Evolutionary conservation across 2,113 vertebrate genomes (phyloP).

Genomic region (Setophaga coronata): DNA sequence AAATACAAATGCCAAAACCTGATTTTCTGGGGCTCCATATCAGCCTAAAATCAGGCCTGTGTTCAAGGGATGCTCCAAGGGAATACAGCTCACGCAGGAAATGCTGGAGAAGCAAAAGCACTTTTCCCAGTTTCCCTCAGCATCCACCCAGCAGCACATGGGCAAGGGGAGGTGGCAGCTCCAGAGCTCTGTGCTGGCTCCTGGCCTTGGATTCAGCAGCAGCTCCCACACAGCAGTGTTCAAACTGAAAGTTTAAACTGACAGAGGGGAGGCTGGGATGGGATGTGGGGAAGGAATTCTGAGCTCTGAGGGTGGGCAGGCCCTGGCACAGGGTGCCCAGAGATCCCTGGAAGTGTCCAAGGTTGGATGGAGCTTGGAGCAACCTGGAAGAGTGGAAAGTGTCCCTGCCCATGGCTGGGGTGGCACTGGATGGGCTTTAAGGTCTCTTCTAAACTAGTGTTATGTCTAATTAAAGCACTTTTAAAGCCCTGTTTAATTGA

Average conservation of each 20-base stretch:
- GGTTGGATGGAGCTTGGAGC: neutral
- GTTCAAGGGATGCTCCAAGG: neutral
- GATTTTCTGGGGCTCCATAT: neutral
- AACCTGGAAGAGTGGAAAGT: fast-evolving
- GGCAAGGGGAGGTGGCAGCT: neutral
- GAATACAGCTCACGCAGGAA: neutral
- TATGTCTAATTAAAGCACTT: neutral
- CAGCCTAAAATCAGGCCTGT: neutral
- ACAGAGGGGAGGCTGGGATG: neutral
- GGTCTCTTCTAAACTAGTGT: neutral
- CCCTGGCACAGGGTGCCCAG: neutral
- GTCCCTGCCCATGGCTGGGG: neutral
- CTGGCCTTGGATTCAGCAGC: neutral
- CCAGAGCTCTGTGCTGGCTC: neutral
- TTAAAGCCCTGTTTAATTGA: neutral
- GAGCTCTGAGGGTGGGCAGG: neutral
- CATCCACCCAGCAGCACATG: neutral
- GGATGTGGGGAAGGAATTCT: neutral
- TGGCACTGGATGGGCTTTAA: neutral
- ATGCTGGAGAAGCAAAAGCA: neutral
- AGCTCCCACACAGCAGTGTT: neutral
- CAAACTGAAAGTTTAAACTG: neutral
- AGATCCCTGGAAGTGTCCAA: neutral
- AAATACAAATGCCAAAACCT: neutral
- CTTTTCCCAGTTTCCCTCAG: neutral